Evolutionary conservation across 2,797 vertebrate species (phyloP).

Genomic region (Poecilia wingei): DNA sequence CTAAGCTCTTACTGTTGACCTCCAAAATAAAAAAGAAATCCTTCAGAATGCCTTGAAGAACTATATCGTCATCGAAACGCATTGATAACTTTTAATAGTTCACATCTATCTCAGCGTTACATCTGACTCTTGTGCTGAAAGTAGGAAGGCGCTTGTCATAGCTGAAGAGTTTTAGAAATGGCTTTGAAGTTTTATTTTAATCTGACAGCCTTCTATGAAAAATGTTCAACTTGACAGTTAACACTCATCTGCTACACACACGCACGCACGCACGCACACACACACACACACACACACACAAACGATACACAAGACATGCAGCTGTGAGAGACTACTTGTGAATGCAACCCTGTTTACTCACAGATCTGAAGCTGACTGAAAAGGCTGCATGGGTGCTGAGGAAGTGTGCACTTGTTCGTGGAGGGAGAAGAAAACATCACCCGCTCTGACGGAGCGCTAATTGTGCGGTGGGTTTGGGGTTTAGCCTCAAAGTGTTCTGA

Average conservation of each 20-base stretch:
- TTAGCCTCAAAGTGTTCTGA: not conserved
- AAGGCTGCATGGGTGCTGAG: not conserved
- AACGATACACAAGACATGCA: conserved; percentile 16
- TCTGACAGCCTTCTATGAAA: conserved; percentile 48
- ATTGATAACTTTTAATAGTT: conserved; percentile 2
- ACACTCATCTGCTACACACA: conserved; percentile 39
- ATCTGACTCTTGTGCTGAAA: conserved; percentile 28
- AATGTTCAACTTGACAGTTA: conserved; percentile 35
- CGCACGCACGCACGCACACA: too few relatives aligned
- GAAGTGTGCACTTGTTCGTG: not conserved
- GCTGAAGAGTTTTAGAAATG: conserved; percentile 33
- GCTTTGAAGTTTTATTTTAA: conserved; percentile 54
- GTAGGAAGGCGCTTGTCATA: conserved; percentile 30
- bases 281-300: not conserved
- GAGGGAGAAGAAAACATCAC: not conserved
- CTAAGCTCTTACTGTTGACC: not conserved
- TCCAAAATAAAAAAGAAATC: not conserved
- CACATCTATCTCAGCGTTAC: conserved; percentile 16
- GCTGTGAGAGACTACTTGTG: not conserved
- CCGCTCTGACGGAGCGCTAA: not conserved
- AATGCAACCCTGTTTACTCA: not conserved
- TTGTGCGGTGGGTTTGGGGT: not conserved
- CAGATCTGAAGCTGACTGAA: not conserved
- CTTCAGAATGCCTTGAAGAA: not conserved
- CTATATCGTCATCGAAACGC: not conserved